Percentiles rank a stretch among this genome's conserved stretches.
Evolutionary conservation across 2,888 invertebrate genomes (phyloP).

Genomic region (Corythucha ciliata): DNA sequence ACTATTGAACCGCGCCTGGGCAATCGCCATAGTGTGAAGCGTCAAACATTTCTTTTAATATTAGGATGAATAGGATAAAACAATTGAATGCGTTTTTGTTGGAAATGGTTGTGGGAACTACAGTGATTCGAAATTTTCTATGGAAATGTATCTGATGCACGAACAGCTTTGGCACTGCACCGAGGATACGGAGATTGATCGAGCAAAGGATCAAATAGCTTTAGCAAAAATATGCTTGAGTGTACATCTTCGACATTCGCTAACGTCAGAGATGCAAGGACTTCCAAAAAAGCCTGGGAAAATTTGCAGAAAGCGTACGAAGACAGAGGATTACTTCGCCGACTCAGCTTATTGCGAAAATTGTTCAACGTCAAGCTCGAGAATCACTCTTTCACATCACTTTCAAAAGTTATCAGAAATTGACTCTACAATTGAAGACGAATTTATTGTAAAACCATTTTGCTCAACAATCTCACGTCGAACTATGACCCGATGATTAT

Average conservation of each 20-base stretch:
- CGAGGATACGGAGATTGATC: neutral
- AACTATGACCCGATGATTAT: conserved; percentile 17
- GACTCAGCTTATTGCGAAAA: conserved; percentile 5
- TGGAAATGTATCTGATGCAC: conserved; percentile 22
- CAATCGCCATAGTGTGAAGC: too few relatives aligned
- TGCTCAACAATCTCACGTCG: conserved; percentile 12
- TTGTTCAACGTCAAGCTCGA: neutral
- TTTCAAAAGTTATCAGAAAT: conserved; percentile 11
- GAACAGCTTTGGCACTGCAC: conserved; percentile 19
- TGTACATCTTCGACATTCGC: neutral
- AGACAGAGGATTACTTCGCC: neutral
- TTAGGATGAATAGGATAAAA: too few relatives aligned
- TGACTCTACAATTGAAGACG: conserved; percentile 9
- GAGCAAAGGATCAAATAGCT: neutral
- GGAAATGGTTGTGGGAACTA: too few relatives aligned
- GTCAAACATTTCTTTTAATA: too few relatives aligned
- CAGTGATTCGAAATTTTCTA: conserved; percentile 28
- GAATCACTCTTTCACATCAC: neutral
- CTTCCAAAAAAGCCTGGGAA: conserved; percentile 10
- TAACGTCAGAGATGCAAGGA: conserved; percentile 2
- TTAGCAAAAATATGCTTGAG: conserved; percentile 14
- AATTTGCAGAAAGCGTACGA: conserved; percentile 5
- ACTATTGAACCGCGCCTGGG: too few relatives aligned
- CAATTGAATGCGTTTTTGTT: too few relatives aligned
- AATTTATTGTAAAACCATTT: conserved; percentile 10